Evolutionary conservation across 2,888 invertebrate species (phyloP).

Genomic region (Sphaerophoria rueppellii): DNA sequence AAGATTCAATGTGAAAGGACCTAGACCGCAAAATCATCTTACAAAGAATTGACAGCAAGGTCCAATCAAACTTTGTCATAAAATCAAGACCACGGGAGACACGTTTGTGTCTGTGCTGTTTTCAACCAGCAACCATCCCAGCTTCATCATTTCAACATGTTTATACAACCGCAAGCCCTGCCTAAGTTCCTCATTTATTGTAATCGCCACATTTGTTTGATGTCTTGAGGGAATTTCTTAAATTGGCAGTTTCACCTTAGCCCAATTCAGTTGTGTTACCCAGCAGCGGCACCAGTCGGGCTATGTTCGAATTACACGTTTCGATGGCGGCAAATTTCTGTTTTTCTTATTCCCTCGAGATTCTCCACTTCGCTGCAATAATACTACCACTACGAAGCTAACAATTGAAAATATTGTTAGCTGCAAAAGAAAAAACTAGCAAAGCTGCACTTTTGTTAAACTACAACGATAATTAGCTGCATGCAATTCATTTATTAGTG

Average conservation of each 20-base stretch:
- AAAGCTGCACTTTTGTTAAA: constrained; percentile 66
- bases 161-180: background rate
- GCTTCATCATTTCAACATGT: background rate
- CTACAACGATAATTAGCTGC: constrained; percentile 70
- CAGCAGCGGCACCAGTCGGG: constrained; percentile 53
- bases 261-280: constrained; percentile 51
- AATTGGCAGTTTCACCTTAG: constrained; percentile 73
- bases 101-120: too few relatives aligned
- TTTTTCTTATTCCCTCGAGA: background rate
- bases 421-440: constrained; percentile 32
- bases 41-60: too few relatives aligned
- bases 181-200: background rate
- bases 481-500: constrained; percentile 72
- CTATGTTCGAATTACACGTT: constrained; percentile 49
- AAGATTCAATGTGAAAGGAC: too few relatives aligned
- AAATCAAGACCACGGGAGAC: too few relatives aligned
- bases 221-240: constrained; percentile 57
- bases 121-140: too few relatives aligned
- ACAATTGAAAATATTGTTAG: constrained; percentile 57
- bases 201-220: background rate
- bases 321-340: constrained; percentile 12
- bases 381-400: background rate
- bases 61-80: too few relatives aligned
- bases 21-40: too few relatives aligned
- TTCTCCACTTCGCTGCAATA: background rate